Evolutionary conservation across 2,888 invertebrate species (phyloP).

Genomic region (Lithophane leautieri): DNA sequence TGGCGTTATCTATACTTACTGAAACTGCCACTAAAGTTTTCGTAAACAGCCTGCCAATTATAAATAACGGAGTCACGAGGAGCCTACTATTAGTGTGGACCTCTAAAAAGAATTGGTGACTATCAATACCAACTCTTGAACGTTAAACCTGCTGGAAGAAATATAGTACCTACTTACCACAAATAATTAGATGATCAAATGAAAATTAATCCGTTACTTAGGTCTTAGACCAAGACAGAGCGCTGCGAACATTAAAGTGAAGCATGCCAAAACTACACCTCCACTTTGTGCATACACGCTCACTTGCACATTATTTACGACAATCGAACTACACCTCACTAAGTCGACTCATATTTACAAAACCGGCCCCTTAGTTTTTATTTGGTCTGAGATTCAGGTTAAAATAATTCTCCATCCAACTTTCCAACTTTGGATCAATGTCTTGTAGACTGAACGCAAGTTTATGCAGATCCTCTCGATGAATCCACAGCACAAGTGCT

Average conservation of each 20-base stretch:
- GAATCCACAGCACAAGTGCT: constrained; percentile 48
- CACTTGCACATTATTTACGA: too few relatives aligned
- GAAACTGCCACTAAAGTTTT: not conserved
- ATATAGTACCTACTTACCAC: too few relatives aligned
- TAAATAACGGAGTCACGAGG: not conserved
- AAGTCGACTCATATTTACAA: too few relatives aligned
- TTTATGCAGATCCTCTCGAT: constrained; percentile 29
- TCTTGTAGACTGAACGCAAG: constrained; percentile 14
- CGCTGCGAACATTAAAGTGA: too few relatives aligned
- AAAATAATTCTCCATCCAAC: not conserved
- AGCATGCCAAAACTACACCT: too few relatives aligned
- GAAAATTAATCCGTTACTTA: not conserved
- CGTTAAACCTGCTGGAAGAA: not conserved
- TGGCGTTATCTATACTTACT: constrained; percentile 1
- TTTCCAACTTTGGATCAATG: constrained; percentile 1
- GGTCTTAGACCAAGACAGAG: too few relatives aligned
- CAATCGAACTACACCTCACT: too few relatives aligned
- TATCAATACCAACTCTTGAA: not conserved
- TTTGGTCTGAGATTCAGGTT: too few relatives aligned
- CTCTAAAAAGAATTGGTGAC: not conserved
- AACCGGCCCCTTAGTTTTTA: too few relatives aligned
- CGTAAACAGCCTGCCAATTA: not conserved
- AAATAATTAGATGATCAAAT: not conserved
- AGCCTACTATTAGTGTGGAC: not conserved
- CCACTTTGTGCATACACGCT: too few relatives aligned